Percentiles rank a stretch among this genome's conserved stretches.
Evolutionary conservation across 2,888 invertebrate genomes (phyloP).

Genomic region (Patella pellucida): DNA sequence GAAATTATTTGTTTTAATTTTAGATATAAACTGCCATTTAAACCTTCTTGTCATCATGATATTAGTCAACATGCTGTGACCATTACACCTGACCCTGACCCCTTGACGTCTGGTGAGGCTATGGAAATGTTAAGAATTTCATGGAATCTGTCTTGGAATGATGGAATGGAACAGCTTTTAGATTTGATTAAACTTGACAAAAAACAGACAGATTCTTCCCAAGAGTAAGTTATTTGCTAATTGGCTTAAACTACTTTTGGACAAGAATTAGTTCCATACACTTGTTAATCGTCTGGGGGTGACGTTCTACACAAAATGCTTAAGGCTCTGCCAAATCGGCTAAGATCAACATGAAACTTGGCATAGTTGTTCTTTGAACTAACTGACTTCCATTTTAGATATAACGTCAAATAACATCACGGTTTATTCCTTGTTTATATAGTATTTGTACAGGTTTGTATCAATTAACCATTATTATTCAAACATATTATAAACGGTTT

Average conservation of each 20-base stretch:
- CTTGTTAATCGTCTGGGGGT: too few relatives aligned
- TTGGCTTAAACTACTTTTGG: too few relatives aligned
- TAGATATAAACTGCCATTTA: constrained; percentile 64
- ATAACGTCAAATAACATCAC: too few relatives aligned
- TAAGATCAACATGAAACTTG: too few relatives aligned
- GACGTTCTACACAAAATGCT: too few relatives aligned
- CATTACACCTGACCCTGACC: constrained; percentile 51
- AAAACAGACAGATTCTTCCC: constrained; percentile 26
- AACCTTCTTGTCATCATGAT: constrained; percentile 54
- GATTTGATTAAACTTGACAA: constrained; percentile 39
- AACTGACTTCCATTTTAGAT: too few relatives aligned
- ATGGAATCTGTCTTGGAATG: constrained; percentile 68
- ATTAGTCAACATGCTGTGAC: constrained; percentile 54
- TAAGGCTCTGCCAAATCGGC: too few relatives aligned
- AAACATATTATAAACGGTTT: not conserved
- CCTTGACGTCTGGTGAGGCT: constrained; percentile 50
- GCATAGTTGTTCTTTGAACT: too few relatives aligned
- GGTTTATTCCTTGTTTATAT: too few relatives aligned
- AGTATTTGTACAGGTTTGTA: too few relatives aligned
- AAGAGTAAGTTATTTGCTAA: constrained; percentile 41
- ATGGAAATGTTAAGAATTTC: constrained; percentile 59
- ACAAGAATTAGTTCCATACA: too few relatives aligned
- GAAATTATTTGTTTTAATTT: constrained; percentile 4
- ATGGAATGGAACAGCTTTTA: constrained; percentile 57
- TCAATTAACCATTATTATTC: not conserved